Conservation (phyloP, 2,888 invertebrate species). For the Clistopyga incitator region DNA sequence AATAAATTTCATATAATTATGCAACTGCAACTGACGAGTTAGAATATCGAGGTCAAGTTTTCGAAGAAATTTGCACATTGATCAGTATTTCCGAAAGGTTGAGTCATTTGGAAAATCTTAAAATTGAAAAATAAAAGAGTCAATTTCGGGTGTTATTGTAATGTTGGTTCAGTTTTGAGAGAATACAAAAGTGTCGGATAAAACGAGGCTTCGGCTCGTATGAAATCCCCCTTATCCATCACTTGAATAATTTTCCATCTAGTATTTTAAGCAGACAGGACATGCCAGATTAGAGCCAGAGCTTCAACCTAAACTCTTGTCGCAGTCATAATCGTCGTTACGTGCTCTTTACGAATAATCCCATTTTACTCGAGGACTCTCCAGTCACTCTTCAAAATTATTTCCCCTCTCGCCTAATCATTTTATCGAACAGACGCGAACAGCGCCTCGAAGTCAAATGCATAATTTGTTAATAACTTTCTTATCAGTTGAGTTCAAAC, state of each 20-base stretch:
- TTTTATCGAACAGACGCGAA: conserved; percentile 14
- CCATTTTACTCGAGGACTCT: conserved; percentile 38
- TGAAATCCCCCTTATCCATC: background rate
- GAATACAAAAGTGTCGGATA: no score
- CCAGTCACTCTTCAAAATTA: conserved; percentile 54
- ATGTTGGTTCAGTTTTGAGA: no score
- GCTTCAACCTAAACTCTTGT: background rate
- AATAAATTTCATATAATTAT: no score
- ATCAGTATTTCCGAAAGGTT: no score
- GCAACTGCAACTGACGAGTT: no score
- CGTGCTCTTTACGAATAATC: conserved; percentile 33
- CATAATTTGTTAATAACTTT: conserved; percentile 13
- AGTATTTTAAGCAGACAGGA: background rate
- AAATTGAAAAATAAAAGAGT: no score
- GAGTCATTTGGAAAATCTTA: no score
- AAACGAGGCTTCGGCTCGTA: no score
- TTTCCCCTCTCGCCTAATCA: background rate
- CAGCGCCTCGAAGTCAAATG: background rate
- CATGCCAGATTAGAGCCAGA: background rate
- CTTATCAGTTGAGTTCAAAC: conserved; percentile 6
- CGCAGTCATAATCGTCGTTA: conserved; percentile 13
- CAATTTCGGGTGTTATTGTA: no score
- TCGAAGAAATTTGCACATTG: no score
- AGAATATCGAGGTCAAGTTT: no score
- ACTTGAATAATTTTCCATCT: conserved; percentile 2